A percentile compares a stretch with the other conserved stretches of the same genome.
These are phyloP conservation scores for Rhipidura dahli DNA, from an alignment of 2,113 vertebrate species.

Conservation along the genomic window DNA sequence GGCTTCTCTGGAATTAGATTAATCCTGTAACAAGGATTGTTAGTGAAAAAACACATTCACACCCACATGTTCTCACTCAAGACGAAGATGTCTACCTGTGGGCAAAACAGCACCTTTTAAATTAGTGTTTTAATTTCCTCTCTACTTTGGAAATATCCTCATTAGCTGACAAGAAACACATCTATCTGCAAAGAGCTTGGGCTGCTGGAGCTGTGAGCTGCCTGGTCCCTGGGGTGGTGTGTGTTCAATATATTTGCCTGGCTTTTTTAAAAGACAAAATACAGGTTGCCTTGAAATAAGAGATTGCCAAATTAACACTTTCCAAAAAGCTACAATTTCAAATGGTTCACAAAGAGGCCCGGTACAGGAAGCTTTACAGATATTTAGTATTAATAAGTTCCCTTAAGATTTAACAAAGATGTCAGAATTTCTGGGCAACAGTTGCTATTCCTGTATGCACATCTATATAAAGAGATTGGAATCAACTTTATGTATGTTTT, in stretches of 20 bases:
- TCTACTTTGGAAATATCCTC: not conserved
- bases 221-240: not conserved
- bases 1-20: not conserved
- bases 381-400: not conserved
- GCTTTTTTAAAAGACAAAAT: not conserved
- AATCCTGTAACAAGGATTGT: not conserved
- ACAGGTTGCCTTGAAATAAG: not conserved
- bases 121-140: not conserved
- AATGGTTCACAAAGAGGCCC: not conserved
- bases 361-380: not conserved
- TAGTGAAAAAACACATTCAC: not conserved
- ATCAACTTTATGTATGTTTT: not conserved
- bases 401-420: not conserved
- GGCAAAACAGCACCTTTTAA: slow-evolving; percentile 28
- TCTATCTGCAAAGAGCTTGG: not conserved
- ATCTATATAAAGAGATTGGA: not conserved
- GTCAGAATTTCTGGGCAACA: not conserved
- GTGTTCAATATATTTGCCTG: not conserved
- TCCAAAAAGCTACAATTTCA: not conserved
- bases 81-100: not conserved
- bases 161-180: not conserved
- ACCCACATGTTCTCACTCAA: not conserved
- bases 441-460: not conserved
- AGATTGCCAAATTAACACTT: not conserved
- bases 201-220: not conserved